Evolutionary conservation across 2,888 invertebrate genomes (phyloP).

Genomic region (Hydrotaea cyrtoneurina): DNA sequence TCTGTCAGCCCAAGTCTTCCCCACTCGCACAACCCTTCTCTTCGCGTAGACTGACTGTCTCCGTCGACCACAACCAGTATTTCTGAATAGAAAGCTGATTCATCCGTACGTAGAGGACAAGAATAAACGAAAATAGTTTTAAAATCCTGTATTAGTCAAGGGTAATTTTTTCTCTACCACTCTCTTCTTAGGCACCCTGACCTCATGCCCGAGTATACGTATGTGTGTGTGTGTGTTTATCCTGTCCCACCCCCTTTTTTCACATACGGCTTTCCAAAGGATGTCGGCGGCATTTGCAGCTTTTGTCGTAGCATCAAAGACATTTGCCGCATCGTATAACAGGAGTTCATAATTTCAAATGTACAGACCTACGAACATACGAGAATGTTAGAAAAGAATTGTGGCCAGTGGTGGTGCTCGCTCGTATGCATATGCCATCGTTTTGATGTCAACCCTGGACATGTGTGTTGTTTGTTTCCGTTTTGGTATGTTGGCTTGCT

Average conservation of each 20-base stretch:
- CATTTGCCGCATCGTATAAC: slow-evolving; percentile 19
- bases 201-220: neutral
- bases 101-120: too few relatives aligned
- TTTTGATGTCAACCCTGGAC: slow-evolving; percentile 26
- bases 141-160: neutral
- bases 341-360: slow-evolving; percentile 9
- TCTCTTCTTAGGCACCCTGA: neutral
- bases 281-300: slow-evolving; percentile 18
- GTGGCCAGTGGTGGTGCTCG: neutral
- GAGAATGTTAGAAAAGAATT: slow-evolving; percentile 32
- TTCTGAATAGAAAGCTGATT: neutral
- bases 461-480: neutral
- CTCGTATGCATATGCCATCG: neutral
- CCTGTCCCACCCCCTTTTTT: slow-evolving; percentile 25
- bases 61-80: neutral
- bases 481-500: neutral
- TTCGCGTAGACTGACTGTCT: neutral
- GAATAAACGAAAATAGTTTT: slow-evolving; percentile 7
- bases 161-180: neutral
- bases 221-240: neutral
- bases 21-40: too few relatives aligned
- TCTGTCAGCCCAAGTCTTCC: too few relatives aligned
- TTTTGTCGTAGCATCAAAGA: slow-evolving; percentile 29
- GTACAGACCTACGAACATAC: neutral
- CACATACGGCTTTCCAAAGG: neutral